Base-by-base conservation (phyloP, 2,888 invertebrate species). In the Thalpophila matura region DNA sequence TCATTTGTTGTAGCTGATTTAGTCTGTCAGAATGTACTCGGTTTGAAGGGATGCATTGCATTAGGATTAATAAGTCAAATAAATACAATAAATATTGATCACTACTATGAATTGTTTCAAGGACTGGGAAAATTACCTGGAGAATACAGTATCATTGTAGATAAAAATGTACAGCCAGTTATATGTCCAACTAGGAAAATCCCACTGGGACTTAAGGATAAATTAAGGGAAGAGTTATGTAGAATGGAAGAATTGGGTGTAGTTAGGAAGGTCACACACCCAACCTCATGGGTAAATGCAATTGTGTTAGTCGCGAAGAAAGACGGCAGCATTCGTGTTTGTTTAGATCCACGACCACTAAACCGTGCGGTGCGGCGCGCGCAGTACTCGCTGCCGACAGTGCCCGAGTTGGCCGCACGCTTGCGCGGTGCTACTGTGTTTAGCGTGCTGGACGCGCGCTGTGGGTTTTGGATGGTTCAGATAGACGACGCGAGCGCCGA, bases 201-300 rank as follows among this genome's bases (percentile, higher is more conserved):
- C 27, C 81, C 79, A 2, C 27, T 79, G 24, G 76, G 77, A 0
- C 27, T 81, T 6, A 50, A 60, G 10, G 74, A 74, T 43, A 74
- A 71, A 31, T 56, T 78, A 3, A n/a, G 10, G 20, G 12, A 26
- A 0, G 58, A 58, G 16, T 26, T 58, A 24, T 10, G 14, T 26
- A 37, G 47, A 16, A 58, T 57, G 57, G 49, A 57, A 49, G 10
- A 4, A 0, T 49, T 57, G 24, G 50, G 58, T 12, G 58, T 58
- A 4, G 43, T 58, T 10, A 26, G 43, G 12, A 58, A 58, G 33
- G 58, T 58, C 5, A 16, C 55, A 9, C 68, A 74, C 20, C 70
- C 74, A 1, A 72, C 72, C 5, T 46, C 55, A 3, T 75, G 81
- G 74, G 74, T 72, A 1, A 75, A 77, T 43, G 65, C 75, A 14